phyloP scores from a whole-genome alignment of 2,888 invertebrate genomes.

The Xanthorhoe spadicearia region DNA sequence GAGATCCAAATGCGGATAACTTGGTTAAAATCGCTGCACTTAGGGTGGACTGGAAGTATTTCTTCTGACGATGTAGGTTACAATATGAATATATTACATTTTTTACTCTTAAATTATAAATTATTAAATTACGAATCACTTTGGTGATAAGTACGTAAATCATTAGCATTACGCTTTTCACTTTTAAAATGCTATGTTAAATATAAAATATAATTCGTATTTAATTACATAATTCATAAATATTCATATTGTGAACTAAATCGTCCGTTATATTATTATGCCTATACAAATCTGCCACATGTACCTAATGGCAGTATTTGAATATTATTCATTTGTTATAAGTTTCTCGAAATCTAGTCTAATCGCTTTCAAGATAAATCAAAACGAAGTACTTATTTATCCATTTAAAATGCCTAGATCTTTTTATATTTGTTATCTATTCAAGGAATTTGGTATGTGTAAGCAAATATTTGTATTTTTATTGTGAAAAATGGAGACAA shows the following conservation, averaged over 20 bases:
- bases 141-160: too few species aligned
- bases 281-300: constrained; percentile 12
- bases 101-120: background rate
- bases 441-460: background rate
- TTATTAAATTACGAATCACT: background rate
- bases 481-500: too few species aligned
- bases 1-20: constrained; percentile 82
- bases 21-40: constrained; percentile 80
- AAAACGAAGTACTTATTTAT: constrained; percentile 27
- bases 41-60: constrained; percentile 73
- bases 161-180: background rate
- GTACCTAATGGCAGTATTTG: constrained; percentile 22
- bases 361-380: constrained; percentile 31
- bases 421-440: background rate
- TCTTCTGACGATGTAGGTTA: constrained; percentile 22
- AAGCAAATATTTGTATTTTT: background rate
- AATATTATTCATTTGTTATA: constrained; percentile 25
- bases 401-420: constrained; percentile 4
- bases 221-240: background rate
- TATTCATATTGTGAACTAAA: constrained; percentile 20
- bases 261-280: constrained; percentile 12
- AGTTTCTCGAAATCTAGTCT: constrained; percentile 40
- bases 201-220: background rate
- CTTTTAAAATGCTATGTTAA: background rate
- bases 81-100: constrained; percentile 16